Base-by-base conservation (phyloP, 2,113 vertebrate species). In the Bubo blakistoni region DNA sequence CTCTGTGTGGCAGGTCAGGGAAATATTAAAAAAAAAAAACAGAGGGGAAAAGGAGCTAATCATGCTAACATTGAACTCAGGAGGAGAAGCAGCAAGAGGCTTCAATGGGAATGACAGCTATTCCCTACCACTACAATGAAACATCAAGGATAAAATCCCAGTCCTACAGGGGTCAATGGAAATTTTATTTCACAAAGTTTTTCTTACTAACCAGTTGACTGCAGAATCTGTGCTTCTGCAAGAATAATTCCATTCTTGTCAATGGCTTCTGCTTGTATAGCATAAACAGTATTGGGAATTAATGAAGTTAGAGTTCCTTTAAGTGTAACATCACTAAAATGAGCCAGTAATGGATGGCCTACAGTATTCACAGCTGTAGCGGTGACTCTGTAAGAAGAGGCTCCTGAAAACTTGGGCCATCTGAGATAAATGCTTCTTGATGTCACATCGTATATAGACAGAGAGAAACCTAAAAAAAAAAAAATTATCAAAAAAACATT, bases 361-460 rank as follows among this genome's bases (percentile, higher is more conserved):
- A 95, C 73, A 11, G 92, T 96, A 86, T 97, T 98, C 52, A 97
- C 96, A 57, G 98, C 96, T 17, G 95, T 98, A 13, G 98, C 98
- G 61, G 96, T 98, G 84, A 98, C 92, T 96, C 97, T 98, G 96
- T 98, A 98, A 76, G 98, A 99, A 88, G 97, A 96, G 67, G 98
- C 97, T 54, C 96, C 98, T 4, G 94, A 65, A 44, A 90, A 88
- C 59, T 95, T 84, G 34, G 92, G 96, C 98, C 98, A 98, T 59
- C 87, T 96, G 87, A 98, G 96, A 29, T 96, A 98, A 91, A 98
- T 94, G 67, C 95, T 98, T 96, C 94, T 96, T 25, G 98, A 99
- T 47, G 98, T 98, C 85, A 98, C 98, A 11, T 98, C 96, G 12
- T 97, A 98, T 88, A 98, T 71, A 6, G 98, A 98, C 57, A 99